Evolutionary conservation across 2,888 invertebrate genomes (phyloP).

Genomic region (Stenichneumon culpator): DNA sequence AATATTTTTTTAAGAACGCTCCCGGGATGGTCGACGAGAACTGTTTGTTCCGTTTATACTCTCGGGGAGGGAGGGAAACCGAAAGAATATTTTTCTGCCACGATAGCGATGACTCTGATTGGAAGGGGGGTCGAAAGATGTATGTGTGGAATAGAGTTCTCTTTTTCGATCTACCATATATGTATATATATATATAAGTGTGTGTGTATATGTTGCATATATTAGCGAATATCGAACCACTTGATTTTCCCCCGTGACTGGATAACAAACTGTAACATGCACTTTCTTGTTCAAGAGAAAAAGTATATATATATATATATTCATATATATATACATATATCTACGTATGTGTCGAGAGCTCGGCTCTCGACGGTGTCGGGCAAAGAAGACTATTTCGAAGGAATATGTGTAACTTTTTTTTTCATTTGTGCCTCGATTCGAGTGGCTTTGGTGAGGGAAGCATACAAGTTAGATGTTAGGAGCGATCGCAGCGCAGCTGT

Average conservation of each 20-base stretch:
- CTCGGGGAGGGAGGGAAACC: not conserved
- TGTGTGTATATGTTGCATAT: slow-evolving; percentile 50
- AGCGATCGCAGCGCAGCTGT: not conserved
- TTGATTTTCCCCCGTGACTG: slow-evolving; percentile 55
- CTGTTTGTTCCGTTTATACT: slow-evolving; percentile 20
- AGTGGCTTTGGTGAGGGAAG: slow-evolving; percentile 37
- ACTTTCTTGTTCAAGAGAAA: slow-evolving; percentile 28
- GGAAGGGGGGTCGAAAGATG: slow-evolving; percentile 21
- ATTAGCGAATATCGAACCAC: slow-evolving; percentile 66
- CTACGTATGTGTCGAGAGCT: slow-evolving; percentile 6
- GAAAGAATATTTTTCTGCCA: slow-evolving; percentile 15
- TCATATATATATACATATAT: not conserved
- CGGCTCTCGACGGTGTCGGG: slow-evolving; percentile 7
- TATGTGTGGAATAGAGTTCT: slow-evolving; percentile 35
- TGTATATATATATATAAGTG: not conserved
- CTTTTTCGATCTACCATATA: slow-evolving; percentile 30
- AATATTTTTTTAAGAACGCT: not conserved
- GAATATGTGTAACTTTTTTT: slow-evolving; percentile 22
- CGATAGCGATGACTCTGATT: slow-evolving; percentile 21
- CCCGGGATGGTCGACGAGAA: slow-evolving; percentile 41
- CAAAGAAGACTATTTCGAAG: slow-evolving; percentile 40
- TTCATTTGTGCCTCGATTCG: slow-evolving; percentile 51
- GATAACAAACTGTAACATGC: slow-evolving; percentile 28
- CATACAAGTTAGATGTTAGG: slow-evolving; percentile 30
- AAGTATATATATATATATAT: slow-evolving; percentile 9